phyloP scores from a whole-genome alignment of 2,113 vertebrate genomes.

The Dasyprocta punctata region DNA sequence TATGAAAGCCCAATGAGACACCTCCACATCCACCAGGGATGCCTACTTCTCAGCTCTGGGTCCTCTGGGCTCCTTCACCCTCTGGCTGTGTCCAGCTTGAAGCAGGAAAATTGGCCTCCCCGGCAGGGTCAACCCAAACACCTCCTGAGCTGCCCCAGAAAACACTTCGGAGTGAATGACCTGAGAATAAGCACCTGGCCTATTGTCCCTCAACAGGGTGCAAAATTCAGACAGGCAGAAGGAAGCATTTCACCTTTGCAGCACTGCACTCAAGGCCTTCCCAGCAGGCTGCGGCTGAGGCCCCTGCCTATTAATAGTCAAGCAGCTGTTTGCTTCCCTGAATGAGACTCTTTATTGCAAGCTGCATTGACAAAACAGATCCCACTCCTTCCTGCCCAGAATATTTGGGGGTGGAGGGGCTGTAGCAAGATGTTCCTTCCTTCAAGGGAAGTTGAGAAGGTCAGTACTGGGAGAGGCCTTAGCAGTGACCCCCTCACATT shows the following conservation, averaged over 20 bases:
- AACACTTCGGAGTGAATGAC: conserved; percentile 72
- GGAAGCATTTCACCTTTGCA: conserved; percentile 75
- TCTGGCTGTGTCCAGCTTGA: not conserved
- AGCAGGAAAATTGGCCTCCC: conserved; percentile 64
- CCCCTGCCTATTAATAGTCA: conserved; percentile 87
- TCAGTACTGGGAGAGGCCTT: conserved; percentile 47
- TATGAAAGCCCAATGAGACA: not conserved
- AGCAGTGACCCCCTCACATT: not conserved
- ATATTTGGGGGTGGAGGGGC: conserved; percentile 80
- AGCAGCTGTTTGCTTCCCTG: conserved; percentile 85
- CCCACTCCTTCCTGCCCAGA: conserved; percentile 81
- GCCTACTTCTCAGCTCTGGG: conserved; percentile 53
- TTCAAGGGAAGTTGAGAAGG: conserved; percentile 69
- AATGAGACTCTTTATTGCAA: conserved; percentile 87
- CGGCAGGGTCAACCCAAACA: conserved; percentile 50
- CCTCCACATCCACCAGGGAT: not conserved
- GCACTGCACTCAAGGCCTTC: conserved; percentile 63
- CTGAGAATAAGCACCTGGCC: conserved; percentile 77
- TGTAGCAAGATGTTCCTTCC: conserved; percentile 41
- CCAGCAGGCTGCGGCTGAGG: conserved; percentile 80
- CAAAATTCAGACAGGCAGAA: conserved; percentile 63
- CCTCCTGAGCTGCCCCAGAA: conserved; percentile 39
- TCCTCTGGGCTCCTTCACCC: conserved; percentile 62
- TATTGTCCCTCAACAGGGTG: conserved; percentile 45
- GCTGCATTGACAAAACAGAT: conserved; percentile 86